Conservation (phyloP, 1,140 invertebrate genomes). For the Leptinotarsa texana region DNA sequence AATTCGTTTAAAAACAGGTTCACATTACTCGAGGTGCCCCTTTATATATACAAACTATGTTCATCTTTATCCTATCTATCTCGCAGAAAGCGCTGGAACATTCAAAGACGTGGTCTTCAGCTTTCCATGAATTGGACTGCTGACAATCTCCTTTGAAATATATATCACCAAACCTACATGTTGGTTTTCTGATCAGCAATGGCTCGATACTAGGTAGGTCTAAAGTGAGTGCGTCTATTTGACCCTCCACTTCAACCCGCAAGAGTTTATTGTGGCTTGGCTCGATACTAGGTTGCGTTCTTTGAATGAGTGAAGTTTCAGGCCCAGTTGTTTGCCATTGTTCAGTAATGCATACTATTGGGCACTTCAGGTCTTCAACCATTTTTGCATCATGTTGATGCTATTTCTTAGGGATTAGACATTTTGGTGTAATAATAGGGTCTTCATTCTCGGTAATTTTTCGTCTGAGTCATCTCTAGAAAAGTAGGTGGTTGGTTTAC, state of each 20-base stretch:
- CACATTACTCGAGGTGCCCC: not conserved
- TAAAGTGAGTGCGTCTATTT: too few species aligned
- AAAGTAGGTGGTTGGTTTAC: not conserved
- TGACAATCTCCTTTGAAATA: not conserved
- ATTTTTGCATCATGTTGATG: not conserved
- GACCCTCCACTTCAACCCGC: too few species aligned
- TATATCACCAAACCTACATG: not conserved
- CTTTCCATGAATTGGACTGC: not conserved
- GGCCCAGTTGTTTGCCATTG: not conserved
- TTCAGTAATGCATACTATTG: not conserved
- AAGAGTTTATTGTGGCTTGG: too few species aligned
- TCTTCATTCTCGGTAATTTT: too few species aligned
- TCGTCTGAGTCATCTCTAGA: not conserved
- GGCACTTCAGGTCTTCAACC: not conserved
- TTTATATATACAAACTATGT: conserved; percentile 2
- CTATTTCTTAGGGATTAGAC: not conserved
- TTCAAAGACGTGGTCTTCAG: not conserved
- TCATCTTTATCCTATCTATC: not conserved
- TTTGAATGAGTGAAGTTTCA: not conserved
- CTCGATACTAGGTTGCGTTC: conserved; percentile 4
- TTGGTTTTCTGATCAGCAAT: not conserved
- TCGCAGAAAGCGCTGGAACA: not conserved
- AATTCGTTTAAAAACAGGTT: conserved; percentile 7
- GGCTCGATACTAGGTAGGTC: too few species aligned
- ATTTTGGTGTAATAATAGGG: not conserved